These are phyloP conservation scores for Tetragonula clypearis DNA, from an alignment of 1,140 invertebrate genomes.

Conservation along the genomic window DNA sequence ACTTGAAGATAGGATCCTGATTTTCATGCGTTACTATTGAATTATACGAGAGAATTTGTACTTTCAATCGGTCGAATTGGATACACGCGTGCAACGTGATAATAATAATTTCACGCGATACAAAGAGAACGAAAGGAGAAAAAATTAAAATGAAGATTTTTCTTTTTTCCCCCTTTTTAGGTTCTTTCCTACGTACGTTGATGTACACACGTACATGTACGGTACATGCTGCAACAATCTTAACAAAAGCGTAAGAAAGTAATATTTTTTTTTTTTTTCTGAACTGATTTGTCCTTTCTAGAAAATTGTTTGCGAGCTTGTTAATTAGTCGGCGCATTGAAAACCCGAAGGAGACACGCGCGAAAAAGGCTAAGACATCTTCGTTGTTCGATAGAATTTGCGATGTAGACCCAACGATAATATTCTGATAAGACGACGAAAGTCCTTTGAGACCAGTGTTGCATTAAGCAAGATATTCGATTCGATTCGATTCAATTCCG, in stretches of 20 bases:
- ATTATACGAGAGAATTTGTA: conserved; percentile 25
- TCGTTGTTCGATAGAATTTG: neutral
- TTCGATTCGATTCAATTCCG: conserved; percentile 51
- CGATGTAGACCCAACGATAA: conserved; percentile 27
- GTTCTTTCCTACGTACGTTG: no score
- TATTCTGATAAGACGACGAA: conserved; percentile 17
- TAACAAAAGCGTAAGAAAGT: no score
- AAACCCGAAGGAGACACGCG: conserved; percentile 20
- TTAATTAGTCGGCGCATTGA: conserved; percentile 25
- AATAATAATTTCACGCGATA: neutral
- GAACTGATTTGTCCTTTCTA: neutral
- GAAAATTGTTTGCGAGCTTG: conserved; percentile 26
- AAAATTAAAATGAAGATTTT: neutral
- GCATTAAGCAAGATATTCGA: conserved; percentile 35
- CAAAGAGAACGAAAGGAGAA: neutral
- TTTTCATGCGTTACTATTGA: conserved; percentile 1
- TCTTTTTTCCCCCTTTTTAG: neutral
- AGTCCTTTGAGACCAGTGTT: conserved; percentile 47
- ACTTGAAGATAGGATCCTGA: conserved; percentile 45
- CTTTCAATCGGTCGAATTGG: neutral
- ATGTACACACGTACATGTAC: no score
- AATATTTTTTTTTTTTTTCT: no score
- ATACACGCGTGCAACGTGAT: neutral
- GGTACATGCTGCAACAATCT: no score
- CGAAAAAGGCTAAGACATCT: conserved; percentile 44